phyloP scores from a whole-genome alignment of 2,888 invertebrate species.

The Mesorhabditis spiculigera region DNA sequence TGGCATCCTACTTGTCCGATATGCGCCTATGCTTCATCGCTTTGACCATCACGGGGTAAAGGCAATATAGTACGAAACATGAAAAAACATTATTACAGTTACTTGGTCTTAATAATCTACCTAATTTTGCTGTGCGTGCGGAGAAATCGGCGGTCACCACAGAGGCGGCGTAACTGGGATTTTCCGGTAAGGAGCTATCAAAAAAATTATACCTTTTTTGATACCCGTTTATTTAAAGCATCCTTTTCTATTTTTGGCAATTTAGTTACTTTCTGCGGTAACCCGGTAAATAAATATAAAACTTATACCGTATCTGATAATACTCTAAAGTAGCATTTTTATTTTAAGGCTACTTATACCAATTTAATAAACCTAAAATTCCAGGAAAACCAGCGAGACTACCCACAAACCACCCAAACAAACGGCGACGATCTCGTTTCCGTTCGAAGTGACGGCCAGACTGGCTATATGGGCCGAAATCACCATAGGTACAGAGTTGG shows the following conservation, averaged over 20 bases:
- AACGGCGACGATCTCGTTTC: slow-evolving; percentile 23
- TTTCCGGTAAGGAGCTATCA: slow-evolving; percentile 35
- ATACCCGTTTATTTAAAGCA: not conserved
- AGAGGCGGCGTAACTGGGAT: slow-evolving; percentile 43
- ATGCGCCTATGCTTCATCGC: slow-evolving; percentile 51
- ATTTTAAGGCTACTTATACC: too few relatives aligned
- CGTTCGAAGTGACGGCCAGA: slow-evolving; percentile 22
- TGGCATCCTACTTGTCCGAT: slow-evolving; percentile 46
- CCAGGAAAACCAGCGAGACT: slow-evolving; percentile 7
- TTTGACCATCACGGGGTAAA: slow-evolving; percentile 33
- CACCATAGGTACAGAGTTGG: slow-evolving; percentile 31
- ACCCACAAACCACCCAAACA: slow-evolving; percentile 2
- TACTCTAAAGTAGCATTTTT: too few relatives aligned
- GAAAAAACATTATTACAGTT: slow-evolving; percentile 15
- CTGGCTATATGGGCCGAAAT: slow-evolving; percentile 31
- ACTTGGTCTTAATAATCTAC: slow-evolving; percentile 44
- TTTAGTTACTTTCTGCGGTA: not conserved
- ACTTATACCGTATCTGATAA: too few relatives aligned
- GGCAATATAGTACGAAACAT: not conserved
- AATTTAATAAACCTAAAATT: too few relatives aligned
- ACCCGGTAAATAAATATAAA: not conserved
- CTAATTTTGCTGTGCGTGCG: slow-evolving; percentile 41
- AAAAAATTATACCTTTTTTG: not conserved
- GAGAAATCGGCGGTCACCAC: slow-evolving; percentile 34
- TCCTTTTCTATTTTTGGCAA: too few relatives aligned